Evolutionary conservation across 2,113 vertebrate species (phyloP), one percentile per base, ranked within the genome.

Genomic region (Trematocara unimaculatum): DNA sequence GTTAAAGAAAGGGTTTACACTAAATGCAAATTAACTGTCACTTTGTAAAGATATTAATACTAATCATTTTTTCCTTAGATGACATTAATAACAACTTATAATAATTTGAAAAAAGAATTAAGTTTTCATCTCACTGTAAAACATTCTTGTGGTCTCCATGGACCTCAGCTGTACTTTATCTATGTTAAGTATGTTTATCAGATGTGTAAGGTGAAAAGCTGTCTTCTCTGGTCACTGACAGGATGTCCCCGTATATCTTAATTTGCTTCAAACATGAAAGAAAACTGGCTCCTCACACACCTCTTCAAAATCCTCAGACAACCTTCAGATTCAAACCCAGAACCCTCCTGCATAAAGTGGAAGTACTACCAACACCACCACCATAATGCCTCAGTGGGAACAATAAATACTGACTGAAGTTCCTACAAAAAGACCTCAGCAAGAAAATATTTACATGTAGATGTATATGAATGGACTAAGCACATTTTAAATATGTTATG

Each of bases 171-270:
- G 53, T 55, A 55, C 53, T 55, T 6, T 55, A 7, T 54, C 3
- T 54, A 54, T 54, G 53, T 54, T 0, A 54, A 54, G n/a, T 12
- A 23, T 12, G 53, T 55, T 55, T 55, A 55, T 55, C 53, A 55
- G 53, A 55, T 23, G n/a, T 55, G 53, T 55, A 55, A 55, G n/a
- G 1, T 55, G 10, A 55, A 54, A 54, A 54, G 53, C 53, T 54
- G 53, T 54, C 1, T 54, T 54, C 53, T 54, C 53, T 54, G 53
- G 3, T 54, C 53, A 54, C 53, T 54, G 2, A 0, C n/a, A 54
- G 53, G n/a, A 54, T 54, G 53, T 23, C n/a, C 53, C 2, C 0
- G 0, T 54, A 54, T n/a, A n/a, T n/a, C n/a, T n/a, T n/a, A n/a
- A n/a, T 54, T 0, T 12, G 10, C 10, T 54, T 12, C n/a, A 54